These are phyloP conservation scores for Aplochiton taeniatus DNA, from an alignment of 2,797 vertebrate genomes.

Conservation along the genomic window DNA sequence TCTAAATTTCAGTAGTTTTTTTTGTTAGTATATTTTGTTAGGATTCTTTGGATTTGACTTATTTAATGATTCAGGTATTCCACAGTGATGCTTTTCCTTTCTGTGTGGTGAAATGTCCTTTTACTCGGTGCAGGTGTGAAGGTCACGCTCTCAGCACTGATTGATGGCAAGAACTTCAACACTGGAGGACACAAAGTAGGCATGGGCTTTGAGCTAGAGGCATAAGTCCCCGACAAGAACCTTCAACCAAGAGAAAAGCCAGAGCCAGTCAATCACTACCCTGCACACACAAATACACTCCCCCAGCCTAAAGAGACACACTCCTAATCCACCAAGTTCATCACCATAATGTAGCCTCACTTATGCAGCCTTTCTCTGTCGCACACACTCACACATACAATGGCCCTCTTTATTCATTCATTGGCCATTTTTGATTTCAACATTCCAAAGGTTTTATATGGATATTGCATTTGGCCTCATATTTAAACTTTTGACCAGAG, in stretches of 20 bases:
- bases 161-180: constrained; percentile 94
- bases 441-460: background rate
- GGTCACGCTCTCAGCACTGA: constrained; percentile 88
- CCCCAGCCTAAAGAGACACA: background rate
- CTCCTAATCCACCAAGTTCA: background rate
- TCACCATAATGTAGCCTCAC: background rate
- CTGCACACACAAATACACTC: constrained; percentile 17
- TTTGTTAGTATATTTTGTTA: no score
- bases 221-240: constrained; percentile 60
- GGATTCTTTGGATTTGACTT: no score
- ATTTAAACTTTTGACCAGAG: no score
- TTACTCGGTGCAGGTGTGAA: constrained; percentile 81
- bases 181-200: constrained; percentile 94
- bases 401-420: background rate
- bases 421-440: constrained; percentile 40
- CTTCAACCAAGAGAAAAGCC: constrained; percentile 13
- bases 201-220: constrained; percentile 93
- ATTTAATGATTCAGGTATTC: no score
- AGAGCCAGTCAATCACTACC: constrained; percentile 5
- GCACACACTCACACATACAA: constrained; percentile 1
- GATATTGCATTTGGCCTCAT: no score
- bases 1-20: no score
- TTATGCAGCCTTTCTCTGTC: constrained; percentile 8
- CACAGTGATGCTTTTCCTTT: no score
- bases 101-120: no score